Evolutionary conservation across 2,797 vertebrate genomes (phyloP), one percentile per base, ranked within the genome.

Genomic region (Sebastes hopkinsi): DNA sequence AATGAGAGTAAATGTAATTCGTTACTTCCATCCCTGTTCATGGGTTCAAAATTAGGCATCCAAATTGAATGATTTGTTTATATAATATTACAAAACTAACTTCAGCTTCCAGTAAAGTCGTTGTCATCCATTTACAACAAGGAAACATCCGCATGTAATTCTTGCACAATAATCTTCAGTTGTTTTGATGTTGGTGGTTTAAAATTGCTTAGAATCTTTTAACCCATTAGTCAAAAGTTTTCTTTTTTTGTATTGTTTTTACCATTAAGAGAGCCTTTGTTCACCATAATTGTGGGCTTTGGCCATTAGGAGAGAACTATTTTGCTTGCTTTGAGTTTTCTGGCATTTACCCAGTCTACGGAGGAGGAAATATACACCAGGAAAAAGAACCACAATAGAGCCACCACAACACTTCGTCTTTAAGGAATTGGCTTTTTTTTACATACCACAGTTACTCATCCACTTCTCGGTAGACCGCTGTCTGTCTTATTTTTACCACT

Each of bases 331-430:
- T 68, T 54, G 38, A 65, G 7, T 67, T 75, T 67, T 55, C 61
- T 72, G 34, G 22, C 29, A 27, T 66, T 64, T 67, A 32, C 20
- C 18, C n/a, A 62, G 66, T 36, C 58, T 76, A 14, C 23, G 23
- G 14, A 56, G 54, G 14, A 34, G 27, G 62, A 72, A 59, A 71
- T 67, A 12, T 9, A 30, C n/a, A 54, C 34, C n/a, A 46, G 12
- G n/a, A 64, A 72, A 77, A 80, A 32, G 3, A 65, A 70, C 83
- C 68, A 84, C 83, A 89, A 71, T 9, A 88, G 58, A 80, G 60
- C n/a, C 20, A 64, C 73, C 83, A 69, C 76, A 73, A 72, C 52
- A 27, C 22, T 60, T 59, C 0, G 27, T 18, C 59, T 58, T 52
- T 36, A 12, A 66, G 54, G 18, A 76, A 50, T 13, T 25, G 20